These are phyloP conservation scores for Squalus acanthias DNA, from an alignment of 2,797 vertebrate species.

Conservation along the genomic window DNA sequence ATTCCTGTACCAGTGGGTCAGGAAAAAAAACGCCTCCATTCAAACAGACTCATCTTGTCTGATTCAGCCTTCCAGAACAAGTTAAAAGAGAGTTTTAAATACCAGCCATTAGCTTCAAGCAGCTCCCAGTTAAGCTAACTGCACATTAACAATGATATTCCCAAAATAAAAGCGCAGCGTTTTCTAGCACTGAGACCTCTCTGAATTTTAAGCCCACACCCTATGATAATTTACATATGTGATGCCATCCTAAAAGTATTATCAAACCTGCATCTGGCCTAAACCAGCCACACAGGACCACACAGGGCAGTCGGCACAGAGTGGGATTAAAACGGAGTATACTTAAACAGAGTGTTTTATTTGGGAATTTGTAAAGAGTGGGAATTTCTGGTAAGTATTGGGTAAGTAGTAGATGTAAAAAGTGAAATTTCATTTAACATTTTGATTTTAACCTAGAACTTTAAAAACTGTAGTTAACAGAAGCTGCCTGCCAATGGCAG, in stretches of 20 bases:
- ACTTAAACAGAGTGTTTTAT: too few species aligned
- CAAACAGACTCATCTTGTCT: constrained; percentile 42
- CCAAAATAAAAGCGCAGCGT: not conserved
- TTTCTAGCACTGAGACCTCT: not conserved
- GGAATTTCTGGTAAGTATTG: too few species aligned
- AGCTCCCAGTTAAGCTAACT: not conserved
- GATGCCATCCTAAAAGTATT: not conserved
- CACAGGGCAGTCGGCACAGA: too few species aligned
- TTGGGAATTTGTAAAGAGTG: too few species aligned
- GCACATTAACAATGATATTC: not conserved
- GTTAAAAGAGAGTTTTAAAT: constrained; percentile 16
- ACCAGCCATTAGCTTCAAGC: not conserved
- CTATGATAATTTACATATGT: not conserved
- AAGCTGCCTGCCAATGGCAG: too few species aligned
- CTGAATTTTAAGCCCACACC: not conserved
- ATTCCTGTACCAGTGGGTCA: constrained; percentile 57
- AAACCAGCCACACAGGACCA: not conserved
- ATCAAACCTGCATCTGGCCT: not conserved
- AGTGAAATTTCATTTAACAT: too few species aligned
- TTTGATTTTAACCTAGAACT: too few species aligned
- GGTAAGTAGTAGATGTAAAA: too few species aligned
- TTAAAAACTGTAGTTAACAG: too few species aligned
- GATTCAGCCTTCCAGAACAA: constrained; percentile 36
- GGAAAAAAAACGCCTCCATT: constrained; percentile 47
- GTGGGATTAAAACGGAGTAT: too few species aligned